These are phyloP conservation scores for Chelonia mydas DNA, from an alignment of 2,797 vertebrate genomes.

Conservation along the genomic window DNA sequence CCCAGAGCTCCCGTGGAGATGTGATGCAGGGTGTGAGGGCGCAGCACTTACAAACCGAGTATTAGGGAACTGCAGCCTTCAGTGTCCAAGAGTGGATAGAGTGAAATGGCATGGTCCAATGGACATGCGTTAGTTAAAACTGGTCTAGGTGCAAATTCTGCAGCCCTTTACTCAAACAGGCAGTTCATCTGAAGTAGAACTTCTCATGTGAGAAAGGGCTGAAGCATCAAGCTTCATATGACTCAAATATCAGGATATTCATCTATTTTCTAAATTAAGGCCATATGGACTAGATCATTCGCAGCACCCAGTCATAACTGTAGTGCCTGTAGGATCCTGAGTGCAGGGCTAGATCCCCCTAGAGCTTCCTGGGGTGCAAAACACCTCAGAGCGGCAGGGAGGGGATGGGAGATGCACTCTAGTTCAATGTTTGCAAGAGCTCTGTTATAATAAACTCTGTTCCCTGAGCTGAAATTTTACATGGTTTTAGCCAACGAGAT, in stretches of 20 bases:
- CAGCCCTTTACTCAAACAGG: background rate
- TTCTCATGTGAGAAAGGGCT: background rate
- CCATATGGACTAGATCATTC: background rate
- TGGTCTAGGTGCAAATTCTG: background rate
- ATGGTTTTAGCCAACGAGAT: slow-evolving; percentile 18
- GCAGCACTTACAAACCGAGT: background rate
- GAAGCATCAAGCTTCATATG: background rate
- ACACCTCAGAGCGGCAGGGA: background rate
- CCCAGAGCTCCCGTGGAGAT: background rate
- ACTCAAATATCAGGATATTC: background rate
- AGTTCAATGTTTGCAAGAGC: background rate
- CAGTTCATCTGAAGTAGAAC: background rate
- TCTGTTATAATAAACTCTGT: background rate
- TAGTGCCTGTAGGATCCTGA: background rate
- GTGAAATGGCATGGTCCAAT: background rate
- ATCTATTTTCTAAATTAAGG: background rate
- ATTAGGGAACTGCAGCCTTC: background rate
- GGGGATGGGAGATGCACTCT: background rate
- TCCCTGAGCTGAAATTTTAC: slow-evolving; percentile 15
- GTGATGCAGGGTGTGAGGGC: background rate
- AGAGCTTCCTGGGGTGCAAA: background rate
- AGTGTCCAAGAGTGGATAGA: background rate
- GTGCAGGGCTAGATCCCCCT: background rate
- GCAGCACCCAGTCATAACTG: background rate
- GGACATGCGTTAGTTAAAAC: background rate